A percentile compares a stretch with the other conserved stretches of the same genome.
These are phyloP conservation scores for Oplegnathus fasciatus DNA, from an alignment of 2,113 vertebrate species.

Conservation along the genomic window DNA sequence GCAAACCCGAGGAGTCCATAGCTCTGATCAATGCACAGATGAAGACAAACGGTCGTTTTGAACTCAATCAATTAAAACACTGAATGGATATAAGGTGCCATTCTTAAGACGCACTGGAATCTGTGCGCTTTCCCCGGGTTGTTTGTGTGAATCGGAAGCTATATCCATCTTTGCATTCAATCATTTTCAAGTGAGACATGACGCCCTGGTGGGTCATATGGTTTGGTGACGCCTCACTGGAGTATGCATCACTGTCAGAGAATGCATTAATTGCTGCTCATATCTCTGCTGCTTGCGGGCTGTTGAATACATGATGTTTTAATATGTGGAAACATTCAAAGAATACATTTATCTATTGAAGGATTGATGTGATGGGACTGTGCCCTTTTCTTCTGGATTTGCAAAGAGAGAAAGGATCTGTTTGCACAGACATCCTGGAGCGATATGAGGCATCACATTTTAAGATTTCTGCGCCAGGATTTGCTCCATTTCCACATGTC, in stretches of 20 bases:
- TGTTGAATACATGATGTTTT: conserved; percentile 16
- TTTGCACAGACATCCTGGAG: background rate
- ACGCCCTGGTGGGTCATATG: conserved; percentile 43
- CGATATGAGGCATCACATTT: background rate
- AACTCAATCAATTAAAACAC: conserved; percentile 23
- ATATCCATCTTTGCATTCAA: conserved; percentile 28
- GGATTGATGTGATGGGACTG: background rate
- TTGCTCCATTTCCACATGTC: conserved; percentile 9
- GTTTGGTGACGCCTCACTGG: conserved; percentile 53
- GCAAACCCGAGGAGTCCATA: conserved; percentile 22
- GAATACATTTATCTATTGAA: background rate
- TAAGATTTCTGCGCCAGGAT: background rate
- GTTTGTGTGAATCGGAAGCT: background rate
- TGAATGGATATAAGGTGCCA: background rate
- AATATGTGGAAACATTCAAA: conserved; percentile 12
- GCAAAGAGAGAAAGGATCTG: background rate
- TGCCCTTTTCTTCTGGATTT: background rate
- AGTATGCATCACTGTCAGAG: conserved; percentile 55
- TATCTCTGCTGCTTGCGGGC: conserved; percentile 18
- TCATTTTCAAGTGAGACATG: conserved; percentile 45
- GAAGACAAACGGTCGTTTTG: conserved; percentile 14
- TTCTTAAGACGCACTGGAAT: background rate
- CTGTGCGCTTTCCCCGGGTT: background rate
- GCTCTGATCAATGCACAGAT: conserved; percentile 22
- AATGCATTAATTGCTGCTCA: conserved; percentile 42